A percentile compares a stretch with the other conserved stretches of the same genome.
Conservation (phyloP, 2,113 vertebrate species). For the Sphyrna mokarran region DNA sequence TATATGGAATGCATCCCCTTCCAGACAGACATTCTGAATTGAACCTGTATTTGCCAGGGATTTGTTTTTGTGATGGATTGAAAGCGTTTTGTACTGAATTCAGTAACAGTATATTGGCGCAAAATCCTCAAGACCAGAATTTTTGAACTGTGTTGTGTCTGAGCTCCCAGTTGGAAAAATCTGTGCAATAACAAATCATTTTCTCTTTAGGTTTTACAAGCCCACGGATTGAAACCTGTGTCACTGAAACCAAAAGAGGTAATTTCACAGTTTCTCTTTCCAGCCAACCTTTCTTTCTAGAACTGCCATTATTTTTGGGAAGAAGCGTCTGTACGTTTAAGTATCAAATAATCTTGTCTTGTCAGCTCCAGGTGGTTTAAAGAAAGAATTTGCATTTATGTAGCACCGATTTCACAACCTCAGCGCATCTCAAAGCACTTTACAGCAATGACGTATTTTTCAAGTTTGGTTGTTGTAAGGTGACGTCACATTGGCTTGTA, state of each 20-base stretch:
- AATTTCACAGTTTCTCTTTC: slow-evolving; percentile 41
- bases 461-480: background rate
- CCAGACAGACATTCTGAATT: background rate
- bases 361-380: background rate
- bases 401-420: background rate
- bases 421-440: background rate
- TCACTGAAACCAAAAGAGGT: slow-evolving; percentile 94
- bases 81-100: background rate
- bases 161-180: background rate
- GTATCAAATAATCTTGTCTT: background rate
- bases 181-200: slow-evolving; percentile 36
- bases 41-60: background rate
- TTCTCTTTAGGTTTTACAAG: slow-evolving; percentile 76
- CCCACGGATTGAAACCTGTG: slow-evolving; percentile 87
- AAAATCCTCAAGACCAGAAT: background rate
- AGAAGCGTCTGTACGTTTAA: background rate
- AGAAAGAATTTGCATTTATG: background rate
- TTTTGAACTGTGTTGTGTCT: background rate
- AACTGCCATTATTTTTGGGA: slow-evolving; percentile 18
- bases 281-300: background rate
- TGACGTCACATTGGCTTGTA: no score
- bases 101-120: background rate
- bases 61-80: background rate
- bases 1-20: background rate
- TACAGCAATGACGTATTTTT: background rate